These are phyloP conservation scores for Nestor notabilis DNA, from an alignment of 2,113 vertebrate species.

Conservation along the genomic window DNA sequence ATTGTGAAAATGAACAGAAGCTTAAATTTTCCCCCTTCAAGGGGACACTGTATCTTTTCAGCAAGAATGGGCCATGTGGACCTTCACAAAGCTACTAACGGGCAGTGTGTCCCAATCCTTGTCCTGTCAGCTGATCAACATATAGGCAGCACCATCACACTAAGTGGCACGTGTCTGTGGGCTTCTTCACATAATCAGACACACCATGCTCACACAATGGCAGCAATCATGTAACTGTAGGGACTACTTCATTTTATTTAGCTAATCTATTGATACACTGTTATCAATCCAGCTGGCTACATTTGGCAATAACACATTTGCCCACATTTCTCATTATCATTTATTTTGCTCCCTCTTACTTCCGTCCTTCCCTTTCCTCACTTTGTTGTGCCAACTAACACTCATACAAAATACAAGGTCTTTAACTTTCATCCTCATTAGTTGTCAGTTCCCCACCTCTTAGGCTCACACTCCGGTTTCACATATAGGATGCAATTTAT, in stretches of 20 bases:
- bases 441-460: background rate
- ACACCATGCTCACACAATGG: background rate
- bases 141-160: background rate
- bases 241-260: background rate
- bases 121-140: background rate
- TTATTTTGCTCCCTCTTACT: background rate
- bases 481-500: background rate
- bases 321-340: background rate
- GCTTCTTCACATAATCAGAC: background rate
- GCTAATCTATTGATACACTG: background rate
- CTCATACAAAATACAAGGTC: background rate
- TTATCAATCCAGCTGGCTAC: background rate
- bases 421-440: background rate
- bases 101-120: background rate
- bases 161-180: rapidly evolving
- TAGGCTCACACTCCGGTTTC: background rate
- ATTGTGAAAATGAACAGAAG: background rate
- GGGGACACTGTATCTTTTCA: background rate
- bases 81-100: background rate
- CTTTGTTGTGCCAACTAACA: background rate
- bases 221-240: background rate
- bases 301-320: background rate
- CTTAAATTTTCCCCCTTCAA: background rate
- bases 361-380: background rate
- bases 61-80: background rate